These are phyloP conservation scores for Gymnogyps californianus DNA, from an alignment of 2,113 vertebrate species.

Conservation along the genomic window DNA sequence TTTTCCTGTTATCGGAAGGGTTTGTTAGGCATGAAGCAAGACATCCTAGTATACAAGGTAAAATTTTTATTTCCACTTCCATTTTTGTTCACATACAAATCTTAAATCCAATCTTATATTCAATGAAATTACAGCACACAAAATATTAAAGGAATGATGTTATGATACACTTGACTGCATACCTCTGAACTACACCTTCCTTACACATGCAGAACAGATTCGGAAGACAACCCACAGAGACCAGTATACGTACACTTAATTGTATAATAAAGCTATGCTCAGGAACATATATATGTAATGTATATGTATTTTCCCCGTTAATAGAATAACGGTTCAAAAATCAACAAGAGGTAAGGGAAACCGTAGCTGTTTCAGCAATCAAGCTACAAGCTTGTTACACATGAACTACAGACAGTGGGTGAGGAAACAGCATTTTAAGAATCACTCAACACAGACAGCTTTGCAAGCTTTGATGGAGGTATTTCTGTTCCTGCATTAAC, in stretches of 20 bases:
- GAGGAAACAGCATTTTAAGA: not conserved
- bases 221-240: not conserved
- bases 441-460: not conserved
- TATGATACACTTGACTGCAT: not conserved
- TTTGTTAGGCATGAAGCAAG: not conserved
- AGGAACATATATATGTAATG: not conserved
- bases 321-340: not conserved
- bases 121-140: not conserved
- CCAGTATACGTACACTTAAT: not conserved
- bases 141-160: not conserved
- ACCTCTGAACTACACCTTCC: not conserved
- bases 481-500: not conserved
- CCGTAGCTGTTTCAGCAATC: not conserved
- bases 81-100: not conserved
- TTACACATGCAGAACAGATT: not conserved
- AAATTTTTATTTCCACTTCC: not conserved
- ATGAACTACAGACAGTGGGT: not conserved
- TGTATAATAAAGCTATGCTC: not conserved
- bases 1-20: not conserved
- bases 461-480: not conserved
- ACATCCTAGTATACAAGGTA: not conserved
- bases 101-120: not conserved
- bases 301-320: not conserved
- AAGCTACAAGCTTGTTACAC: not conserved
- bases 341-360: not conserved